Evolutionary conservation across 2,888 invertebrate genomes (phyloP), one percentile per base, ranked within the genome.

Genomic region (Elgonia sp.): DNA sequence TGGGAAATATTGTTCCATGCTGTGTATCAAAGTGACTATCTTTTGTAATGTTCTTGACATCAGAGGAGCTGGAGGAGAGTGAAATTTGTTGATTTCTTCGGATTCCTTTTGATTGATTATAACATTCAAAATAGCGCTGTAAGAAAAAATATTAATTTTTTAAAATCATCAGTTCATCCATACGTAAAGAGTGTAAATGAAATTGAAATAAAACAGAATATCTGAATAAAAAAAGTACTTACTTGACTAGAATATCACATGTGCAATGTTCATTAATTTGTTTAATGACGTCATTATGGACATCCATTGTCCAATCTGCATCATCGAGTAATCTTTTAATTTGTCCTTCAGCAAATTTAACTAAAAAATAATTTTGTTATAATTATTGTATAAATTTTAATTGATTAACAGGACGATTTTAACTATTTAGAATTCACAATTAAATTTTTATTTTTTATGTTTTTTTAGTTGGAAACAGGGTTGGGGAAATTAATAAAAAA

Each of bases 61-160:
- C 42, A 95, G 86, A 7, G 95, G 95, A n/a, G 95, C 95, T 39
- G 95, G 95, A 12, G 95, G 95, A 46, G 94, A 94, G 84, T 94
- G 91, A 72, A 92, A 92, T 29, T 89, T 93, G 87, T 95, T 95
- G 9, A 95, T 7, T n/a, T n/a, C 20, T 62, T 86, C 85, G 60
- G n/a, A 5, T 29, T 29, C 29, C 29, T 29, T 29, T 29, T 29
- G 29, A 5, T 29, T 29, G 5, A 29, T 29, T 29, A 93, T 39
- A 69, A 91, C 92, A 9, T 93, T 91, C 4, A 94, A 69, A n/a
- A 93, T 88, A 14, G 87, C 90, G 67, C 94, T 94, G 80, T 73
- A 29, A 29, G 3, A 81, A 67, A 75, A 37, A 67, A 12, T 62
- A 37, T 62, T 29, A 29, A 29, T 29, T 29, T 29, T 1, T 29